Evolutionary conservation across 1,140 invertebrate species (phyloP), one percentile per base, ranked within the genome.

Genomic region (Trinorchestia longiramus): DNA sequence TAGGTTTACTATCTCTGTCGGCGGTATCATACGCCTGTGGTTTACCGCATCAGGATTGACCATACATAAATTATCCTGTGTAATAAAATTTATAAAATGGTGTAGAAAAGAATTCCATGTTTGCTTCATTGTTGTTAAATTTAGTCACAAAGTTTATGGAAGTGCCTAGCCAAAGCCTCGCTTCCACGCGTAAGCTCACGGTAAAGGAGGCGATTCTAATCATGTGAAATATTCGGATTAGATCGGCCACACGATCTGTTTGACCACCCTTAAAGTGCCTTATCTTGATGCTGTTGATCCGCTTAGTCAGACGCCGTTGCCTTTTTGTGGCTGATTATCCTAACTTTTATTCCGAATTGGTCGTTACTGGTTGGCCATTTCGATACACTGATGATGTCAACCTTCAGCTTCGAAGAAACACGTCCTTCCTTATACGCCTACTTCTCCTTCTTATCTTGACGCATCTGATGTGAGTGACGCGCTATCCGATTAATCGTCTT

Each of bases 201-300:
- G 62, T 23, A 8, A 19, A 28, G 1, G 62, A 77, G 62, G 62
- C 62, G 28, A 77, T 28, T 77, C 36, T 77, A 77, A 77, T 77
- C 62, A 23, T 36, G 62, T 36, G 11, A 77, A 36, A 36, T 36
- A 36, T 36, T 15, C 1, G 62, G 62, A 77, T 19, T 36, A 4
- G 8, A 8, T 41, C 36, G 88, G 41, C 88, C n/a, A 42, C 11
- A 36, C 41, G 41, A 6, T 17, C n/a, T 42, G 92, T 45, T 94
- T 47, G 92, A 19, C 92, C 92, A 94, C 92, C 92, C 44, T 8
- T 40, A 44, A 36, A 36, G 43, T 43, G 44, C 43, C 92, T 94
- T 94, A 94, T 94, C 92, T 47, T 47, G 43, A 40, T 91, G 43
- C 40, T n/a, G 44, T 4, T 94, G 43, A 94, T 94, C 92, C 44